These are phyloP conservation scores for Plebejus anna DNA, from an alignment of 2,888 invertebrate genomes.

Conservation along the genomic window DNA sequence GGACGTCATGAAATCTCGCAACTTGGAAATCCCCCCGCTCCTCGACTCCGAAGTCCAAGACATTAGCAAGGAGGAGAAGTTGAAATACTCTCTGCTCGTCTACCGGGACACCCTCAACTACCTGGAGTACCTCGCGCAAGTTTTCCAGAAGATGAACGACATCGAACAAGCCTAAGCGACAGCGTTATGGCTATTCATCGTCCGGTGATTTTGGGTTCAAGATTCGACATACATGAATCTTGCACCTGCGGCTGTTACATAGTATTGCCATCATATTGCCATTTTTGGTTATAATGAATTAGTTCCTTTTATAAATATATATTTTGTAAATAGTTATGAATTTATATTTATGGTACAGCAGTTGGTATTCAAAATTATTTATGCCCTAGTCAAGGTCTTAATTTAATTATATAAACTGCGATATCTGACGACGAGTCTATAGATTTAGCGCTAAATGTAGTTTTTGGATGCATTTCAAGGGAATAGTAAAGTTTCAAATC, in stretches of 20 bases:
- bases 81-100: constrained; percentile 51
- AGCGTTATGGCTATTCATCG: not conserved
- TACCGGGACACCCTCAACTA: constrained; percentile 68
- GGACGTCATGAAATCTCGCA: constrained; percentile 61
- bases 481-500: not conserved
- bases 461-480: not conserved
- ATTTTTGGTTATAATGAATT: constrained; percentile 75
- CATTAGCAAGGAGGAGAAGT: constrained; percentile 47
- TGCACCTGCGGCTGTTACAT: constrained; percentile 64
- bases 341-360: constrained; percentile 69
- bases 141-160: constrained; percentile 58
- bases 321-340: constrained; percentile 75
- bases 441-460: not conserved
- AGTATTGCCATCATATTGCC: constrained; percentile 77
- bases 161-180: constrained; percentile 35
- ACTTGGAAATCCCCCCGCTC: constrained; percentile 55
- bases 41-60: constrained; percentile 55
- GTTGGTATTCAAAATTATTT: constrained; percentile 67
- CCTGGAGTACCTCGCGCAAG: constrained; percentile 60
- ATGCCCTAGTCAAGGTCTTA: constrained; percentile 76
- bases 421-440: not conserved
- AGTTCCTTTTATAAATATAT: constrained; percentile 72
- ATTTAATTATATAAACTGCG: constrained; percentile 53
- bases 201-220: constrained; percentile 7
- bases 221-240: constrained; percentile 43